Conservation (phyloP, 2,797 vertebrate species). For the Catamblyrhynchus diadema region DNA sequence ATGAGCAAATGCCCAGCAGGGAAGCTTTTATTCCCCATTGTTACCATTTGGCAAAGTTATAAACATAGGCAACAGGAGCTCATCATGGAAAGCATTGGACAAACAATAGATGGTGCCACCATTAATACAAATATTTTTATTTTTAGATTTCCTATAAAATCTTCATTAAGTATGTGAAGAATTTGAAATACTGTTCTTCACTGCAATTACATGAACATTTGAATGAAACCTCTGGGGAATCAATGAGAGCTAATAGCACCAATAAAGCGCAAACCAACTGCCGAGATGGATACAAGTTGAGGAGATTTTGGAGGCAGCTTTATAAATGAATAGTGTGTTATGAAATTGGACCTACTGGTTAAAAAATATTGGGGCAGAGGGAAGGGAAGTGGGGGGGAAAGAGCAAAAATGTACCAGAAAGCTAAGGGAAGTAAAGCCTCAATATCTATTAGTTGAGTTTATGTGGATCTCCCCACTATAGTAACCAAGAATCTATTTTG, state of each 20-base stretch:
- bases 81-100: neutral
- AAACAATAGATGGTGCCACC: neutral
- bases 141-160: constrained; percentile 43
- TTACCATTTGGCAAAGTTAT: constrained; percentile 15
- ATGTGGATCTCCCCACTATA: neutral
- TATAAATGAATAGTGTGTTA: neutral
- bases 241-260: neutral
- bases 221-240: neutral
- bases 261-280: neutral
- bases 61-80: neutral
- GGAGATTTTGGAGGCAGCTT: neutral
- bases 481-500: neutral
- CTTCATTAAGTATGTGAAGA: neutral
- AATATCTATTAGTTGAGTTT: neutral
- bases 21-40: constrained; percentile 28
- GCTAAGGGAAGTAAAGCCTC: neutral
- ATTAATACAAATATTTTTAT: constrained; percentile 17
- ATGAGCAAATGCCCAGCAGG: constrained; percentile 17
- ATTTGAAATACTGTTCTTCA: neutral
- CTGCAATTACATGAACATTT: neutral
- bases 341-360: neutral
- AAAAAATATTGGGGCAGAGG: neutral
- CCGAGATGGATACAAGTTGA: neutral
- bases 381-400: neutral
- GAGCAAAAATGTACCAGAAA: neutral